Evolutionary conservation across 2,888 invertebrate genomes (phyloP), one percentile per base, ranked within the genome.

Genomic region (Diarsia dahlii): DNA sequence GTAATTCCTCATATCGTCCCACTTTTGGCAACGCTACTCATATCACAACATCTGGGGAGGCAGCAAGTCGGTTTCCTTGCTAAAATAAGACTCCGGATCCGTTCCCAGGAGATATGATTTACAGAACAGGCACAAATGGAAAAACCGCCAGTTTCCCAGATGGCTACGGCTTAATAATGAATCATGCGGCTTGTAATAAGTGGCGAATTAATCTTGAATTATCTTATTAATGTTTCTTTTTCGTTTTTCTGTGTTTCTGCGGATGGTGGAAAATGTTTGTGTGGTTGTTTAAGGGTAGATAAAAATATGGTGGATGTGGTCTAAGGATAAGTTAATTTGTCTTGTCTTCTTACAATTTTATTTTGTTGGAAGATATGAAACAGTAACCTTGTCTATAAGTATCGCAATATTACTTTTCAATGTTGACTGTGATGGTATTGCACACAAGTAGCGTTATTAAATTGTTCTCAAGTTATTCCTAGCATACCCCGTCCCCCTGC

Each of bases 71-170:
- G 76, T 80, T 83, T 80, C 71, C 84, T 76, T 28, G 76, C 76
- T 74, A 71, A 86, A 84, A 83, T 86, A 75, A 34, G 72, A 80
- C 54, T 39, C 62, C 65, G 34, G 48, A n/a, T 64, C 48, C 34
- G 13, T 73, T 78, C 87, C 87, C 87, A 58, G 3, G 84, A 81
- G 87, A 72, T 83, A 80, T 80, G 74, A 83, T 74, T 84, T 83
- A 80, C 65, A 48, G 83, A 80, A 63, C 46, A 68, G 28, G 54
- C 28, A 56, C 76, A 80, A 66, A 80, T 84, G 80, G 75, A 72
- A 71, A 71, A 82, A 72, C 69, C 69, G 48, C 71, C 45, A 52
- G n/a, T 65, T 62, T 68, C 62, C 28, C 72, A 75, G 78, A 78
- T 76, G 62, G 56, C 74, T 66, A 60, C 72, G 50, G 60, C 69